These are phyloP conservation scores for Tridacna gigas DNA, from an alignment of 2,888 invertebrate genomes.

Conservation along the genomic window DNA sequence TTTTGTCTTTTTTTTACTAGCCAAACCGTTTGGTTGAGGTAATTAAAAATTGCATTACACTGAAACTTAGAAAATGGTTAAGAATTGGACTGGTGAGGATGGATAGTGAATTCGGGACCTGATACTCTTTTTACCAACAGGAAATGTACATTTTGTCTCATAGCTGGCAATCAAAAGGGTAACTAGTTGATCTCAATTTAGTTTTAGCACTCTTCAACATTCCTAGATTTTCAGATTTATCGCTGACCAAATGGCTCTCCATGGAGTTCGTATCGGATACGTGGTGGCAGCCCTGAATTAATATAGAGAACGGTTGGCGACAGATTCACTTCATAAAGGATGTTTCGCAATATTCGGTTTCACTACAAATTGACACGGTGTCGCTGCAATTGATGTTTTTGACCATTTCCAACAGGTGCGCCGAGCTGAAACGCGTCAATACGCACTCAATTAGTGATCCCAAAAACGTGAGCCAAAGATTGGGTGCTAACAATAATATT, in stretches of 20 bases:
- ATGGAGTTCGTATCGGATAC: conserved; percentile 15
- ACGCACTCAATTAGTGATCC: conserved; percentile 8
- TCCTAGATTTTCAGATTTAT: neutral
- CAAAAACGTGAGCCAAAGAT: conserved; percentile 5
- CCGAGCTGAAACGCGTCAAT: neutral
- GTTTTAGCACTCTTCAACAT: conserved; percentile 9
- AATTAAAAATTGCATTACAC: no score
- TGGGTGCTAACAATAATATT: conserved; percentile 6
- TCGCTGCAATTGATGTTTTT: conserved; percentile 8
- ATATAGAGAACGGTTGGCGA: neutral
- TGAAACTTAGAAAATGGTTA: no score
- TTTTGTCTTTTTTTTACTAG: no score
- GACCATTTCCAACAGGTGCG: conserved; percentile 5
- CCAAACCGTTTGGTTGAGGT: no score
- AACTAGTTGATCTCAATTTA: neutral
- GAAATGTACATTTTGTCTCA: no score
- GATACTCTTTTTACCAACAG: no score
- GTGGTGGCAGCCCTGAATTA: neutral
- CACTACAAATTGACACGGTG: conserved; percentile 15
- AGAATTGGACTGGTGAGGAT: no score
- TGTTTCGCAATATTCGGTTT: conserved; percentile 12
- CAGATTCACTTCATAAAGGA: conserved; percentile 8
- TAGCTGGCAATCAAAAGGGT: no score
- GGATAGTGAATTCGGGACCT: no score
- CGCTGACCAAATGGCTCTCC: neutral